Base-by-base conservation (phyloP, 1,140 invertebrate species). In the Papilio machaon region DNA sequence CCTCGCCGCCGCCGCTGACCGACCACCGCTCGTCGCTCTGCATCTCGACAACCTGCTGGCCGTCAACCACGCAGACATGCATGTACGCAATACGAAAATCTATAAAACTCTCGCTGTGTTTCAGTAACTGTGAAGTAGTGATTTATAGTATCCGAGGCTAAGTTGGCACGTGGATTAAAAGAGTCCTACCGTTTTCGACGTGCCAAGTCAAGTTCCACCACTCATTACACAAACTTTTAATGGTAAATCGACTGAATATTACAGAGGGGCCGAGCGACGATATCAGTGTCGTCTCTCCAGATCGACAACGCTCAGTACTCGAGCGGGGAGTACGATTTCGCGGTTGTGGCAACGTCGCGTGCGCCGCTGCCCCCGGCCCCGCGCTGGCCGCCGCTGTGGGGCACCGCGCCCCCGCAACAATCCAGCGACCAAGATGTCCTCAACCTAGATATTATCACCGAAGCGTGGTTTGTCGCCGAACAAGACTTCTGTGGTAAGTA, bases 231-330 rank as follows among this genome's bases (percentile, higher is more conserved):
- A 43, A 43, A 43, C 4, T 43, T 43, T 43, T 43, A 43, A 43
- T 6, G 38, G 15, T 54, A 54, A 17, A n/a, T 54, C 0, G 15
- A 54, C 15, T 3, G 6, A 17, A 54, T 5, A 0, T 81, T 74
- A 58, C 86, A 92, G 92, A 88, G 83, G 81, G 85, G 82, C 13
- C 83, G 82, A 67, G 85, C 87, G 3, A 82, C 81, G 23, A 0
- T 93, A 4, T 83, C 91, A 0, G 82, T 93, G 80, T 82, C 86
- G 1, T 89, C 91, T 60, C 77, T 92, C 0, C 91, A 94, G 82
- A 80, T 93, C 19, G 92, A 93, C 82, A 94, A 94, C 79, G 78
- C 85, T 0, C 91, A 92, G 60, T 91, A 92, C 80, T 85, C 88
- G 10, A 90, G 73, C 1, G 92, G 90, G 0, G 85, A 90, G 80